Conservation (phyloP, 2,797 vertebrate genomes). For the Clangula hyemalis region DNA sequence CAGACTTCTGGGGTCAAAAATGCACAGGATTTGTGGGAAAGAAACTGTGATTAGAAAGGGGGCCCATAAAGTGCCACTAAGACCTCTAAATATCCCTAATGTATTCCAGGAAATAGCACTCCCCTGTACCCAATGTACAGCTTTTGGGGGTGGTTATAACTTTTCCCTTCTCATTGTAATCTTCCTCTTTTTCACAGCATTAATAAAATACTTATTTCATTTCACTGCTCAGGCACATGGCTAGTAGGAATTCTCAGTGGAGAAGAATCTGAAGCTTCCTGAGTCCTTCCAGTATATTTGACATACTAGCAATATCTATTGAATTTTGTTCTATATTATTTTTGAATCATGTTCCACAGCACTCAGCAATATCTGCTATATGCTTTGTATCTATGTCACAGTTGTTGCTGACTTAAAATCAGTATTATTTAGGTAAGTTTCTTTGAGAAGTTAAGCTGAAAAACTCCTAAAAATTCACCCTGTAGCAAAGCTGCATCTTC, state of each 20-base stretch:
- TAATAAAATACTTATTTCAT: neutral
- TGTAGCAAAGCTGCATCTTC: neutral
- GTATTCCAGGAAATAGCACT: neutral
- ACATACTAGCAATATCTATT: neutral
- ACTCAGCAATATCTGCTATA: constrained; percentile 14
- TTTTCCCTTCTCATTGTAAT: neutral
- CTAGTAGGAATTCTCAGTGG: neutral
- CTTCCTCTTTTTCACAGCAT: neutral
- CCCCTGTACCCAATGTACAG: neutral
- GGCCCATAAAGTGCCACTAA: neutral
- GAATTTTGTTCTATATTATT: constrained; percentile 23
- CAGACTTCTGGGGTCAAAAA: neutral
- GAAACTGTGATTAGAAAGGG: neutral
- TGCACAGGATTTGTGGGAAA: neutral
- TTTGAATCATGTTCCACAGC: neutral
- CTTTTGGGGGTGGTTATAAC: neutral
- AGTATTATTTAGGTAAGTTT: neutral
- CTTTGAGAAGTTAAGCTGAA: constrained; percentile 1
- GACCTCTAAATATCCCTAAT: neutral
- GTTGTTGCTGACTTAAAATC: neutral
- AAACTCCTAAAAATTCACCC: neutral
- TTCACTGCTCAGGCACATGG: neutral
- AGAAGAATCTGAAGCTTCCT: neutral
- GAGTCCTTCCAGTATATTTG: neutral
- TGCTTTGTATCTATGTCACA: neutral